These are phyloP conservation scores for Cichladusa arquata DNA, from an alignment of 2,113 vertebrate species.

Conservation along the genomic window DNA sequence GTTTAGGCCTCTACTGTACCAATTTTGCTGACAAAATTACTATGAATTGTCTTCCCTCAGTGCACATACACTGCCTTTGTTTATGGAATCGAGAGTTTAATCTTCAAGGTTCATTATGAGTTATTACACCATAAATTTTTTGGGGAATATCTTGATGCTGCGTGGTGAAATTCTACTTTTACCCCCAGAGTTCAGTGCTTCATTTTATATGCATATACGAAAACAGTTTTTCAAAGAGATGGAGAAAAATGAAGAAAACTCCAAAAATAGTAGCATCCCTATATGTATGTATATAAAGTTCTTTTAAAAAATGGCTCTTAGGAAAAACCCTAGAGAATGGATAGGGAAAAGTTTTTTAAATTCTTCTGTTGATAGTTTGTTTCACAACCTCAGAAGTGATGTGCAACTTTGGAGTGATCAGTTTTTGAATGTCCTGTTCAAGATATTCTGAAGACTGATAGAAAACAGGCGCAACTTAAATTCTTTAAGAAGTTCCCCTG, in stretches of 20 bases:
- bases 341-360: neutral
- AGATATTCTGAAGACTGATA: neutral
- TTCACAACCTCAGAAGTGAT: neutral
- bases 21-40: conserved; percentile 77
- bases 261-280: accelerated
- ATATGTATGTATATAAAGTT: neutral
- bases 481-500: neutral
- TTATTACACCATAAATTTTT: conserved; percentile 35
- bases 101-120: neutral
- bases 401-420: neutral
- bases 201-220: neutral
- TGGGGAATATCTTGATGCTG: neutral
- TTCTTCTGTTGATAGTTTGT: neutral
- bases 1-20: conserved; percentile 66
- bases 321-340: neutral
- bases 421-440: neutral
- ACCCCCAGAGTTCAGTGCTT: neutral
- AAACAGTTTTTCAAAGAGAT: neutral
- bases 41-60: conserved; percentile 66
- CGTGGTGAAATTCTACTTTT: neutral
- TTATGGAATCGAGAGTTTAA: conserved; percentile 21
- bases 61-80: conserved; percentile 24
- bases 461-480: neutral
- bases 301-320: neutral
- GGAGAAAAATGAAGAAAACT: neutral